A percentile compares a stretch with the other conserved stretches of the same genome.
These are phyloP conservation scores for Oryzias dopingdopingensis DNA, from an alignment of 2,797 vertebrate genomes.

Conservation along the genomic window DNA sequence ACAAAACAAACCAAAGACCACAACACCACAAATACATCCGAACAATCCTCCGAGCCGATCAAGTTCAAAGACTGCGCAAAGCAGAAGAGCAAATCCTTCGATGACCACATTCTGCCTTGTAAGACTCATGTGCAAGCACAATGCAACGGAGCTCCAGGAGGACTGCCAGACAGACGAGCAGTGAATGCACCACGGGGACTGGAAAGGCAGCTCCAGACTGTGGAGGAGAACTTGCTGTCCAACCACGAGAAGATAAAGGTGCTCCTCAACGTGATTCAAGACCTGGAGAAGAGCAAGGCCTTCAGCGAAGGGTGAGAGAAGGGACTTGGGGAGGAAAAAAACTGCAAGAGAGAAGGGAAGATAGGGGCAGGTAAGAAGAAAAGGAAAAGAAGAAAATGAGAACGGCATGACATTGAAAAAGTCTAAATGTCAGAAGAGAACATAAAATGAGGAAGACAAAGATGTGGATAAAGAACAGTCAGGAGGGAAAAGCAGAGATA, in stretches of 20 bases:
- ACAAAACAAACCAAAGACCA: conserved; percentile 44
- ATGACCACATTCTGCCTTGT: conserved; percentile 58
- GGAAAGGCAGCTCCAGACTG: conserved; percentile 86
- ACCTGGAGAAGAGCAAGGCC: conserved; percentile 95
- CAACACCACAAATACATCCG: conserved; percentile 18
- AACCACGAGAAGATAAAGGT: conserved; percentile 99
- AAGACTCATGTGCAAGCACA: conserved; percentile 72
- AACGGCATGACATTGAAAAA: conserved; percentile 3
- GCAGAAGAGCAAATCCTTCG: conserved; percentile 56
- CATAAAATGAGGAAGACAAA: not conserved
- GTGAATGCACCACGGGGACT: conserved; percentile 71
- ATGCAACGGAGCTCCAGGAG: conserved; percentile 77
- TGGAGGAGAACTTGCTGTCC: conserved; percentile 92
- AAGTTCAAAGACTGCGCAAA: conserved; percentile 56
- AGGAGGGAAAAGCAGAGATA: conserved; percentile 4
- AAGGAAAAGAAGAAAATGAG: conserved; percentile 2
- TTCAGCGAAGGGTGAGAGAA: conserved; percentile 91
- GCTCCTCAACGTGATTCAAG: conserved; percentile 97
- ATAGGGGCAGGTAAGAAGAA: not conserved
- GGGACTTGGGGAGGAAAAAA: not conserved
- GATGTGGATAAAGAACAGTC: conserved; percentile 1
- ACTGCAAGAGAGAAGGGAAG: not conserved
- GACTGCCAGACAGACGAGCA: conserved; percentile 71
- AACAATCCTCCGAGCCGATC: conserved; percentile 25
- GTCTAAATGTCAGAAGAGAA: not conserved